Percentiles rank a stretch among this genome's conserved stretches.
Conservation (phyloP, 2,113 vertebrate species). For the Argyrosomus japonicus region DNA sequence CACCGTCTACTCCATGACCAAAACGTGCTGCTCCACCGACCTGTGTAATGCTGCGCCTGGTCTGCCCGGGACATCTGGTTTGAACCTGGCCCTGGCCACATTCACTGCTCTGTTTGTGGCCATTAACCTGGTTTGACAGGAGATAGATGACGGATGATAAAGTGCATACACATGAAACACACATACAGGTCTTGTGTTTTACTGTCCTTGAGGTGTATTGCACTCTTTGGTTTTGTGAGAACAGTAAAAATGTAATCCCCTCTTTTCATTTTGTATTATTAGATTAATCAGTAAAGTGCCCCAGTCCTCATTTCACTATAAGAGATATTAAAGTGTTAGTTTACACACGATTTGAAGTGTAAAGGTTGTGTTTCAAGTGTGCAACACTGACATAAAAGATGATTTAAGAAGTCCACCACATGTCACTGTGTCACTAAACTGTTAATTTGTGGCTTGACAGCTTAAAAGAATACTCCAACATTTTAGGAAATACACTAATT, state of each 20-base stretch:
- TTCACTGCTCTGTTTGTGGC: conserved; percentile 66
- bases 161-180: not conserved
- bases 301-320: not conserved
- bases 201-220: conserved; percentile 13
- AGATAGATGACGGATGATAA: not conserved
- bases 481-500: not conserved
- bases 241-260: not conserved
- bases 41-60: conserved; percentile 80
- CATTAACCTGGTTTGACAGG: conserved; percentile 67
- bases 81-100: conserved; percentile 65
- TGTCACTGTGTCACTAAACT: too few species aligned
- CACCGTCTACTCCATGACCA: conserved; percentile 61
- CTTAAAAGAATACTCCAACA: conserved; percentile 22
- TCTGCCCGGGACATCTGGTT: conserved; percentile 12
- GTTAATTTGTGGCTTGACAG: too few species aligned
- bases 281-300: not conserved
- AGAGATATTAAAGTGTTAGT: not conserved
- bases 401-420: not conserved
- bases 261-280: not conserved
- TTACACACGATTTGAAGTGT: not conserved
- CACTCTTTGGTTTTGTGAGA: not conserved
- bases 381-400: not conserved
- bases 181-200: conserved; percentile 27
- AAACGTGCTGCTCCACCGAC: conserved; percentile 78
- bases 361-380: not conserved